Base-by-base conservation (phyloP, 1,140 invertebrate species). In the Drosophila nebulosa region DNA sequence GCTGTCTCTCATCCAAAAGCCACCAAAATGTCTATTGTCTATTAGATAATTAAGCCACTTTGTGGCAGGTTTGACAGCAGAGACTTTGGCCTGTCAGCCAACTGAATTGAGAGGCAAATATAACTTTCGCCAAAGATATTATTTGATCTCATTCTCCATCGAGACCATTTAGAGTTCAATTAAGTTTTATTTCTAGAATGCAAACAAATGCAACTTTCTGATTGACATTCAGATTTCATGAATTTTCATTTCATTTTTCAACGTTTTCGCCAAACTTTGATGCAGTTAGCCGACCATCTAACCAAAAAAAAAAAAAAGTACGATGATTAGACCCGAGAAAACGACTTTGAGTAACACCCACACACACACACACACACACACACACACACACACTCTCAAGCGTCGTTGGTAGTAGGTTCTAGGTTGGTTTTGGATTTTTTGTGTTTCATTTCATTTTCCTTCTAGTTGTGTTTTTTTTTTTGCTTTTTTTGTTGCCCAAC, bases 11-110 rank as follows among this genome's bases (percentile, higher is more conserved):
- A 46, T 46, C 39, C 3, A 46, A 46, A 53, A 32, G 35, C 22
- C 14, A 27, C 42, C 30, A 21, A 32, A 59, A 55, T 61, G 79
- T 69, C 78, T 70, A 76, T 64, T 84, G 75, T 83, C 79, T 88
- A 88, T 89, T 88, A 69, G 83, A 88, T 88, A 88, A 88, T 88
- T 88, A 88, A 88, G 84, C 83, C 83, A 88, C 76, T 88, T 88
- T 81, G 78, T 78, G 78, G 77, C 84, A 88, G 83, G 69, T 88
- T 88, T 88, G 83, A 88, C 83, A 88, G 83, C 60, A 64, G 65
- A 62, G 74, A 83, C 79, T 88, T 88, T 75, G 78, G 64, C 73
- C 79, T 89, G 83, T 88, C 83, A 88, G 50, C 62, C 57, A 58
- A 46, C 39, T 21, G 39, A 18, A 46, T 46, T 46, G 57, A 53